Evolutionary conservation across 2,113 vertebrate genomes (phyloP).

Genomic region (Oncorhynchus mykiss): DNA sequence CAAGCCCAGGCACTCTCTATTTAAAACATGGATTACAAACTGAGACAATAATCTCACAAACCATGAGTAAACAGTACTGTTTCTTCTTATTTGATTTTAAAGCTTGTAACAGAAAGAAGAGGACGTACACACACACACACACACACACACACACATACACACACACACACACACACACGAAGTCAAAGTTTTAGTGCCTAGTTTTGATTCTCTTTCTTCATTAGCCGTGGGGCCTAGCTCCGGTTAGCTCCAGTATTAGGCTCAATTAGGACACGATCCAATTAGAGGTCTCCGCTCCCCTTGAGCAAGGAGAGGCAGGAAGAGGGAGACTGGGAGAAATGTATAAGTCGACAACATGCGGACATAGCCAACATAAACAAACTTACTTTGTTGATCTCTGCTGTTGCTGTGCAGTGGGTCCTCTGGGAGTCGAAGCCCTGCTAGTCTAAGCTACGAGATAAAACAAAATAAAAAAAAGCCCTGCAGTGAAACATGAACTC

Average conservation of each 20-base stretch:
- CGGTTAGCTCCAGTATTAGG: conserved; percentile 99
- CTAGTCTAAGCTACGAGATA: conserved; percentile 99
- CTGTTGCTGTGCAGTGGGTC: conserved; percentile 98
- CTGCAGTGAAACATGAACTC: conserved; percentile 98
- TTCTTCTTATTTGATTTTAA: conserved; percentile 22
- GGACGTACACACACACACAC: conserved; percentile 50
- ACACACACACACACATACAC: conserved; percentile 29
- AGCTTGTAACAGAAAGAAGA: conserved; percentile 33
- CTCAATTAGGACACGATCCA: conserved; percentile 99
- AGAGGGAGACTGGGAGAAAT: conserved; percentile 97
- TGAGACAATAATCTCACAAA: conserved; percentile 21
- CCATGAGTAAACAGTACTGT: conserved; percentile 13
- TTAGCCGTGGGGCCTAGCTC: conserved; percentile 93
- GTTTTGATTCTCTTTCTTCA: conserved; percentile 95
- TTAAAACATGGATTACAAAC: conserved; percentile 13
- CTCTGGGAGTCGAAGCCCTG: conserved; percentile 98
- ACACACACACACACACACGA: conserved; percentile 30
- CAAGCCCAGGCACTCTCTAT: background rate
- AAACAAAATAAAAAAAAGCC: conserved; percentile 81
- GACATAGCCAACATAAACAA: conserved; percentile 99
- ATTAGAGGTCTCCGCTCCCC: conserved; percentile 98
- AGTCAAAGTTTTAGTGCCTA: conserved; percentile 87
- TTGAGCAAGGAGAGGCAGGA: conserved; percentile 97
- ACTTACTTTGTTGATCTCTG: conserved; percentile 99
- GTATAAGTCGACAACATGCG: conserved; percentile 98